Evolutionary conservation across 2,888 invertebrate genomes (phyloP), one percentile per base, ranked within the genome.

Genomic region (Lasioglossum morio): DNA sequence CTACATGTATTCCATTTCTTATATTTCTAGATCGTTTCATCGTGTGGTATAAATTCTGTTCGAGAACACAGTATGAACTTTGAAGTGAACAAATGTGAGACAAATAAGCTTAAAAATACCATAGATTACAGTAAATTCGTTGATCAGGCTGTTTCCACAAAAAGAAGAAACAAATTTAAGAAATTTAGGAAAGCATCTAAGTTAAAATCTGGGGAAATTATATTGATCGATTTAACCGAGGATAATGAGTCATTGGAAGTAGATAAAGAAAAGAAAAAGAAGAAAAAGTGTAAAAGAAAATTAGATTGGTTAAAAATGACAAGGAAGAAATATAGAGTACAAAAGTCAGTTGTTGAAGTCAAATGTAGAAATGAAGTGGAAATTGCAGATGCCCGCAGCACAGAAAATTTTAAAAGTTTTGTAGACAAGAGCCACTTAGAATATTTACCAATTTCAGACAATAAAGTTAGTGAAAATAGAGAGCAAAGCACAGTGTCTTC

Each of bases 161-260:
- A 72, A 70, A 88, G 69, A 10, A 46, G n/a, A 37, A 70, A 72
- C 12, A 88, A 82, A 69, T 57, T 69, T 23, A 88, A 70, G 74
- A 87, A 78, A 43, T n/a, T 69, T 72, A 82, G 81, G 82, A 74
- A 77, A 66, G 46, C 84, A 57, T 82, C 88, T 27, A 91, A 90
- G 77, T 46, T 86, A n/a, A 89, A 89, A 70, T 77, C 90, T 69
- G 89, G 87, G 7, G 89, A 93, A 81, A 79, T 91, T 46, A 88
- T 92, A 72, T 81, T 92, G 30, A 92, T 94, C 77, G 93, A 94
- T 88, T 88, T 94, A 78, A 92, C 93, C 34, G 81, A 89, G 46
- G 89, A 91, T 34, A 81, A 91, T 43, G 90, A 90, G 69, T 85
- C 30, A 81, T 46, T 53, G 66, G 72, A 3, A 76, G 69, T 19